A percentile compares a stretch with the other conserved stretches of the same genome.
phyloP scores from a whole-genome alignment of 2,888 invertebrate species.

The Temnothorax unifasciatus region DNA sequence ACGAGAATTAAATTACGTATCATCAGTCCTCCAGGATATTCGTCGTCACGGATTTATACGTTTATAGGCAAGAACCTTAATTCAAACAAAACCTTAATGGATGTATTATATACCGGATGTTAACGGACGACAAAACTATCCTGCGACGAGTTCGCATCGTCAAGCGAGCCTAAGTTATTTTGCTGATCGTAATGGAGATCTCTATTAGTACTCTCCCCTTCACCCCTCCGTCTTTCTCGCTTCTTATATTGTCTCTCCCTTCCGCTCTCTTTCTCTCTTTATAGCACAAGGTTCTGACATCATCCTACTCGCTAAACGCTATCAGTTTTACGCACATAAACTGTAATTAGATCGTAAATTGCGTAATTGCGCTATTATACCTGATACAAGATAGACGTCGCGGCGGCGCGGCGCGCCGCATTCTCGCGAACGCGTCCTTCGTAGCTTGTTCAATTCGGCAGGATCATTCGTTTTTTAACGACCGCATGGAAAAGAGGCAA shows the following conservation, averaged over 20 bases:
- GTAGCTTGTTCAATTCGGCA: not conserved
- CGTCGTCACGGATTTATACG: not conserved
- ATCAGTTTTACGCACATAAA: constrained; percentile 18
- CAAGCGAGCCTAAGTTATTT: not conserved
- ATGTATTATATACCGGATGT: not conserved
- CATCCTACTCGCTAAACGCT: not conserved
- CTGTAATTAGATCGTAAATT: constrained; percentile 33
- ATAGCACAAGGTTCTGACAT: not conserved
- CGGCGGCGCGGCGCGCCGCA: not conserved
- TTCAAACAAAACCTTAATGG: constrained; percentile 1
- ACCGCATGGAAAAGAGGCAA: not conserved
- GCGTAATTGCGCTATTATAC: constrained; percentile 3
- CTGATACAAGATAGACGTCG: not conserved
- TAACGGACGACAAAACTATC: not conserved
- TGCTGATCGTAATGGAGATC: not conserved
- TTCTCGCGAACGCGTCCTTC: not conserved
- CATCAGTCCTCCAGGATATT: not conserved
- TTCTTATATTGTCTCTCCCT: not conserved
- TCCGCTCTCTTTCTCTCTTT: not conserved
- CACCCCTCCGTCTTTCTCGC: not conserved
- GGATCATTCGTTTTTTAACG: not conserved
- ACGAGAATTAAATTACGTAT: constrained; percentile 20
- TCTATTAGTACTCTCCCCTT: not conserved
- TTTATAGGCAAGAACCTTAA: not conserved
- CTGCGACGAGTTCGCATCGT: not conserved